Percentiles rank a stretch among this genome's conserved stretches.
Evolutionary conservation across 2,113 vertebrate species (phyloP).

Genomic region (Madoqua kirkii): DNA sequence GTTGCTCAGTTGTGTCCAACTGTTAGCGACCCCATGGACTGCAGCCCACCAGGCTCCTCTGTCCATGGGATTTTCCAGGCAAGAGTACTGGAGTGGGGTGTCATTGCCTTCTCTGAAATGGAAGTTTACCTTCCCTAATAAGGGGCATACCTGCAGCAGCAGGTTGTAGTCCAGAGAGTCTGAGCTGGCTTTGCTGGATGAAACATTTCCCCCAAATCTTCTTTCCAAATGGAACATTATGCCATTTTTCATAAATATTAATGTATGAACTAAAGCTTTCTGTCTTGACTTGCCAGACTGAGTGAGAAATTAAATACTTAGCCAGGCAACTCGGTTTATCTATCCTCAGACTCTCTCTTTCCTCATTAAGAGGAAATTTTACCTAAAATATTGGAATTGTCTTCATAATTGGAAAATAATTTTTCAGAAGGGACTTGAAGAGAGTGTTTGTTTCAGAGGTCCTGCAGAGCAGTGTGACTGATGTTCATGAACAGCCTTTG

Average conservation of each 20-base stretch:
- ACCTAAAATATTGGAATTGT: slow-evolving; percentile 32
- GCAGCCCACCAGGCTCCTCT: no score
- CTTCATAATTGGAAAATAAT: slow-evolving; percentile 45
- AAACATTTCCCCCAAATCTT: background rate
- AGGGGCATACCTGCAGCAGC: background rate
- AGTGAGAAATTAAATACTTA: slow-evolving; percentile 61
- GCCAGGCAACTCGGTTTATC: background rate
- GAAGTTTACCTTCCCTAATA: background rate
- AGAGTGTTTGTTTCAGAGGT: background rate
- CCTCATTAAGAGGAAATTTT: slow-evolving; percentile 47
- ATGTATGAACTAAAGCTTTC: slow-evolving; percentile 4
- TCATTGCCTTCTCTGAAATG: background rate
- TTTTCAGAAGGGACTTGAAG: slow-evolving; percentile 43
- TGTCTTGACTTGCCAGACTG: slow-evolving; percentile 33
- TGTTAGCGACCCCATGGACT: no score
- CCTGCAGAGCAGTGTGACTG: background rate
- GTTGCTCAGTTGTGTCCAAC: no score
- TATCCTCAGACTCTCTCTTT: slow-evolving; percentile 14
- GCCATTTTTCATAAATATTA: slow-evolving; percentile 49
- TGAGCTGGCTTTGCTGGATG: background rate
- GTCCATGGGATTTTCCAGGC: no score
- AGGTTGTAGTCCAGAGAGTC: background rate
- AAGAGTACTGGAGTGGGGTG: no score
- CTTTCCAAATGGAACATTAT: slow-evolving; percentile 1
- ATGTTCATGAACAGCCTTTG: background rate